Base-by-base conservation (phyloP, 2,113 vertebrate genomes). In the Mionectes macconnelli region DNA sequence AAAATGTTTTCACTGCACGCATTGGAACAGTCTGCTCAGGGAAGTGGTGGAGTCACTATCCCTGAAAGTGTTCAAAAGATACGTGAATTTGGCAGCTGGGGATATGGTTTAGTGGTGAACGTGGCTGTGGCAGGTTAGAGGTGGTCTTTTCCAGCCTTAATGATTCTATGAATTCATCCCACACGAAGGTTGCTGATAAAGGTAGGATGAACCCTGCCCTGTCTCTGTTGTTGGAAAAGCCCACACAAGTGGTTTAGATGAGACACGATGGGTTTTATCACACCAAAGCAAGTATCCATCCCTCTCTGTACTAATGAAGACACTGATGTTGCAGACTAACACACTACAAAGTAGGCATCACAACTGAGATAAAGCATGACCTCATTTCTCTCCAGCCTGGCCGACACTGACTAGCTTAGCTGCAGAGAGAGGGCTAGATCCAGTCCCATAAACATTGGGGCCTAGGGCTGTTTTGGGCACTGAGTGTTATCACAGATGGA, bases 401-500 rank as follows among this genome's bases (percentile, higher is more conserved):
- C 35, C 57, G 18, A 9, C 37, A 7, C 10, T 17, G 22, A 20
- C 28, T 6, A 67, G 44, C 6, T n/a, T 50, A 49, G 35, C 42
- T 78, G 16, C 52, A 91, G 64, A 75, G 3, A 49, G 12, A 8
- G 6, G 8, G 9, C 16, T 35, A 18, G 19, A 35, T 72, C 40
- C 56, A 42, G 9, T 19, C 42, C 22, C 40, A 49, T 28, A 62
- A 57, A 33, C 1, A 2, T 0, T 33, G 22, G 8, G 8, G 21
- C 17, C 14, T 14, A 33, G n/a, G 31, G 3, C 12, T 14, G 3
- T 6, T 84, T 50, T 49, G 40, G 31, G 37, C 19, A 45, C 27
- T 0, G 0, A 15, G 40, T 19, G 23, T 21, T 33, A 9, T 10
- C 44, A 6, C 2, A 6, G 30, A 10, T 6, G 28, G 63, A 3